phyloP scores from a whole-genome alignment of 2,113 vertebrate species.

The Rhinichthys klamathensis region DNA sequence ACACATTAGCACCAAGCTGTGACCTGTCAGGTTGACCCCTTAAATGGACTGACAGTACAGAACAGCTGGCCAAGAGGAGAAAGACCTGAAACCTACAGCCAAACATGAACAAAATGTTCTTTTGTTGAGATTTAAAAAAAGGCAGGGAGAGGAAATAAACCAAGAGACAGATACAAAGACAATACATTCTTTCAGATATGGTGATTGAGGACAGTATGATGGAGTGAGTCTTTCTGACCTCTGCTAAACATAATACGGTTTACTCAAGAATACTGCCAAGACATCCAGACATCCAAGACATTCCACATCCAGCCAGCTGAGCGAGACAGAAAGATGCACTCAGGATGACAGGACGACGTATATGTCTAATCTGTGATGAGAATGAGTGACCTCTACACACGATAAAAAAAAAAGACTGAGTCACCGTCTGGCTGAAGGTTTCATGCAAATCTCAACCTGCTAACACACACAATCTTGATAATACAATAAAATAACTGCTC shows the following conservation, averaged over 20 bases:
- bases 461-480: not conserved
- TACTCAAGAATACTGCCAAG: constrained; percentile 47
- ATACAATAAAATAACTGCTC: not conserved
- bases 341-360: constrained; percentile 5
- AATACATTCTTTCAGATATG: constrained; percentile 18
- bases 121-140: not conserved
- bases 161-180: not conserved
- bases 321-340: constrained; percentile 19
- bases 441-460: constrained; percentile 24
- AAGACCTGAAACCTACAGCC: not conserved
- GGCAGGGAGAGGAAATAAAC: not conserved
- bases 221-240: constrained; percentile 33
- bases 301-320: constrained; percentile 39
- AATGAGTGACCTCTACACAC: constrained; percentile 22
- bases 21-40: constrained; percentile 9
- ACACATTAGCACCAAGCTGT: constrained; percentile 22
- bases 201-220: constrained; percentile 44
- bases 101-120: not conserved
- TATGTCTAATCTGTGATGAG: constrained; percentile 18
- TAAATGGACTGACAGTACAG: constrained; percentile 6
- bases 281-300: constrained; percentile 37
- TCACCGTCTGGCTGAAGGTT: constrained; percentile 43
- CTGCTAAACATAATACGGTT: constrained; percentile 54
- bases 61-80: constrained; percentile 3
- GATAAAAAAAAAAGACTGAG: constrained; percentile 40